These are phyloP conservation scores for Scalopus aquaticus DNA, from an alignment of 2,113 vertebrate genomes.

Conservation along the genomic window DNA sequence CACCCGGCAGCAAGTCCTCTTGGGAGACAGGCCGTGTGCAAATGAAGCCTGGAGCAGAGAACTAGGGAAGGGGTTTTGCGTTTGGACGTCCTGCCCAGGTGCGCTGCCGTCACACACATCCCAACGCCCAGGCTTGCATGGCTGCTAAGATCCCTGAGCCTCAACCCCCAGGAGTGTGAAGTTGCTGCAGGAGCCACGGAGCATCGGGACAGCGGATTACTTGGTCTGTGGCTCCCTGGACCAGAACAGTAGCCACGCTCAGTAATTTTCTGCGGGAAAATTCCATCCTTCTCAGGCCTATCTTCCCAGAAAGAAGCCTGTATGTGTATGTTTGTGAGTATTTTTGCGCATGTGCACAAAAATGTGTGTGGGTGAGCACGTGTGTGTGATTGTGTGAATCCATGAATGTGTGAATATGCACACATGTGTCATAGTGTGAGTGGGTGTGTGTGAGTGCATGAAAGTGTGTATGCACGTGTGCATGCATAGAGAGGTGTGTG, in stretches of 20 bases:
- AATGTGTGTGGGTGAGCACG: background rate
- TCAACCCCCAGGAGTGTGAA: background rate
- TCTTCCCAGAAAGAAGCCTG: background rate
- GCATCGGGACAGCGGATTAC: background rate
- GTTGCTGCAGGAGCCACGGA: background rate
- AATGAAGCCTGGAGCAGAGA: conserved; percentile 50
- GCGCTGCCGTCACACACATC: background rate
- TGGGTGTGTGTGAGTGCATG: too few species aligned
- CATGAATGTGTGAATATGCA: too few species aligned
- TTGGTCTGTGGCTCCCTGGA: background rate
- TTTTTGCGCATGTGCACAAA: background rate
- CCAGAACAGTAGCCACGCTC: too few species aligned
- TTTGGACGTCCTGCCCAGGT: background rate
- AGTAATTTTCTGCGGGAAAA: background rate
- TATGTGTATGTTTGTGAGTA: background rate
- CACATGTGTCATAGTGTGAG: too few species aligned
- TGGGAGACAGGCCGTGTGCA: background rate
- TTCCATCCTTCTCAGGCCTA: background rate
- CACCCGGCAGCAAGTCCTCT: background rate
- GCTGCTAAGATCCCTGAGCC: background rate
- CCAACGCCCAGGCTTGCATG: background rate
- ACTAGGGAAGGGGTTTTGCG: conserved; percentile 11
- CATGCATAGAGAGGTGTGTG: background rate
- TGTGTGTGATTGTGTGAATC: background rate
- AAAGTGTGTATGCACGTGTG: background rate